Base-by-base conservation (phyloP, 2,113 vertebrate genomes). In the Columba janthina region DNA sequence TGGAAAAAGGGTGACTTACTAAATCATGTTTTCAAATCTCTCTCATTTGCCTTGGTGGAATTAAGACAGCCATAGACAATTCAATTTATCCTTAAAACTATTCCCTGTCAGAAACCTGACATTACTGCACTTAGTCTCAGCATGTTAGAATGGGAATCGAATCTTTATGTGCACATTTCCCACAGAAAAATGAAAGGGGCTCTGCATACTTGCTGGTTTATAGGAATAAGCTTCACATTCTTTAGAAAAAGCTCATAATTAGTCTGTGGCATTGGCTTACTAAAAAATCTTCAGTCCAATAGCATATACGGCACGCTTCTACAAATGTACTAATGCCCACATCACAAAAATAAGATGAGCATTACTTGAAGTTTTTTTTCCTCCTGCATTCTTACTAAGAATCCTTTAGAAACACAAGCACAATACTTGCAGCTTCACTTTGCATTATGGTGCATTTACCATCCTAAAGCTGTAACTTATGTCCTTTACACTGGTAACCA, bases 281-380 rank as follows among this genome's bases (percentile, higher is more conserved):
- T n/a, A 77, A 85, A 91, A 87, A 28, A 8, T 15, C 50, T 85
- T 67, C 31, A 57, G 29, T 44, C 32, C 29, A 60, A 44, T 17
- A 64, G 36, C 2, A 1, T 13, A 28, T 3, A 32, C 0, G 1
- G 26, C 40, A 81, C 1, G 2, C 17, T 92, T 74, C 34, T 24
- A 56, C 21, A 70, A 67, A 62, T 8, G 26, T 34, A 42, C 8
- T 38, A 61, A 32, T 11, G 18, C 13, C 56, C 5, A 16, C 0
- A 1, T 48, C 40, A 87, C 32, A 89, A 51, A 75, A 87, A 50
- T 2, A 71, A 62, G 42, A 32, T 10, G 0, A 58, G 4, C n/a
- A 24, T 17, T 38, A 64, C 38, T 46, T 38, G 8, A 82, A 69
- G 28, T 5, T 58, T n/a, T 51, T 21, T 10, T 18, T 2, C 3